phyloP scores from a whole-genome alignment of 1,140 invertebrate genomes.

The Philaenus spumarius region DNA sequence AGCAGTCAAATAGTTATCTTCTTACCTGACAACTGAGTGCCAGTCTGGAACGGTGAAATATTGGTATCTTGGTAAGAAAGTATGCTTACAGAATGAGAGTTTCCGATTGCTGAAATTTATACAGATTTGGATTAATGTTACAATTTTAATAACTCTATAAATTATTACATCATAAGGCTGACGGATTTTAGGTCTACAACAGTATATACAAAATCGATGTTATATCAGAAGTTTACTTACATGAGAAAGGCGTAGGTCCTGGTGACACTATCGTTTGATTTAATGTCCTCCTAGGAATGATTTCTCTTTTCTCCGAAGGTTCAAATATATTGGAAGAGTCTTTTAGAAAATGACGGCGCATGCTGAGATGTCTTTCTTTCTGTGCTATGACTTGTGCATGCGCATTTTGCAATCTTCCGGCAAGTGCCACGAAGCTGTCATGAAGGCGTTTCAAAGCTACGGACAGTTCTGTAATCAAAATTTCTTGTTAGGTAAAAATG shows the following conservation, averaged over 20 bases:
- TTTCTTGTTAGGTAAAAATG: conserved; percentile 13
- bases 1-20: no score
- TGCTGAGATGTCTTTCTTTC: conserved; percentile 76
- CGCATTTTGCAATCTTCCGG: conserved; percentile 71
- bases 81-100: no score
- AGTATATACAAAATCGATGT: no score
- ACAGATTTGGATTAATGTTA: no score
- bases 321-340: conserved; percentile 76
- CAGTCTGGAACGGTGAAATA: no score
- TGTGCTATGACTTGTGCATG: conserved; percentile 62
- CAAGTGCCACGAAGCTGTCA: conserved; percentile 76
- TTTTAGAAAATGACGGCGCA: conserved; percentile 67
- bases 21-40: no score
- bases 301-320: conserved; percentile 36
- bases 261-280: not conserved
- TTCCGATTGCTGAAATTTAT: no score
- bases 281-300: conserved; percentile 19
- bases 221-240: conserved; percentile 21
- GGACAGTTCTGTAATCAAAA: conserved; percentile 54
- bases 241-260: conserved; percentile 41
- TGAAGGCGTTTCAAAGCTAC: conserved; percentile 70
- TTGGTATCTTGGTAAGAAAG: no score
- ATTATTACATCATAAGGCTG: no score
- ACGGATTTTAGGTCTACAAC: no score
- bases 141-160: no score